A percentile compares a stretch with the other conserved stretches of the same genome.
These are phyloP conservation scores for Urosaurus nigricauda DNA, from an alignment of 2,797 vertebrate species.

Conservation along the genomic window DNA sequence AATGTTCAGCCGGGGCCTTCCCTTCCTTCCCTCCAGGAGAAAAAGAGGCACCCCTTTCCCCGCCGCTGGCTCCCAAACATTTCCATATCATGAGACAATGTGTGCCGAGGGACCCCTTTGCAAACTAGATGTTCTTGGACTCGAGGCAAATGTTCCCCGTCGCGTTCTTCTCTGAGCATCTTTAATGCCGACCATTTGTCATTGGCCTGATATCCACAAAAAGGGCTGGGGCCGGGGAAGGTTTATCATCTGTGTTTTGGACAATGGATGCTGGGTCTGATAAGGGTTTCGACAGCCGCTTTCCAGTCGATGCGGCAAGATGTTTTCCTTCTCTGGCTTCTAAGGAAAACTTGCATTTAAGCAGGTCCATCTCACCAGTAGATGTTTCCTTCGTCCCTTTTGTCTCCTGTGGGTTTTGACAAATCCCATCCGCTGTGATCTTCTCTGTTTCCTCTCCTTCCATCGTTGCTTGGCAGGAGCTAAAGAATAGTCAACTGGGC, in stretches of 20 bases:
- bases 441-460: background rate
- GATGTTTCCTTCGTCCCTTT: background rate
- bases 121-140: background rate
- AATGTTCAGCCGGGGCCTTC: background rate
- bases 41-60: background rate
- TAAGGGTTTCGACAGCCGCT: too few species aligned
- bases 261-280: too few species aligned
- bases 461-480: slow-evolving; percentile 5
- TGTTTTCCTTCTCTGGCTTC: background rate
- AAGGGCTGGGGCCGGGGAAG: too few species aligned
- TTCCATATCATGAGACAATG: background rate
- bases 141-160: background rate
- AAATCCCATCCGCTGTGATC: background rate
- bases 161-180: background rate
- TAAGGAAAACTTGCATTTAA: background rate
- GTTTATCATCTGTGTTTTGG: too few species aligned
- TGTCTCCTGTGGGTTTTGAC: background rate
- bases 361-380: background rate
- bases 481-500: background rate
- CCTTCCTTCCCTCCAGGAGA: background rate
- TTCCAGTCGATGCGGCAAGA: too few species aligned
- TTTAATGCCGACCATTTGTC: background rate
- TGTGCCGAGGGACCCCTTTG: background rate
- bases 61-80: too few species aligned
- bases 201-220: background rate